A percentile compares a stretch with the other conserved stretches of the same genome.
These are phyloP conservation scores for Palythoa grandis DNA, from an alignment of 92 coral and sea anemone genomes.

Conservation along the genomic window DNA sequence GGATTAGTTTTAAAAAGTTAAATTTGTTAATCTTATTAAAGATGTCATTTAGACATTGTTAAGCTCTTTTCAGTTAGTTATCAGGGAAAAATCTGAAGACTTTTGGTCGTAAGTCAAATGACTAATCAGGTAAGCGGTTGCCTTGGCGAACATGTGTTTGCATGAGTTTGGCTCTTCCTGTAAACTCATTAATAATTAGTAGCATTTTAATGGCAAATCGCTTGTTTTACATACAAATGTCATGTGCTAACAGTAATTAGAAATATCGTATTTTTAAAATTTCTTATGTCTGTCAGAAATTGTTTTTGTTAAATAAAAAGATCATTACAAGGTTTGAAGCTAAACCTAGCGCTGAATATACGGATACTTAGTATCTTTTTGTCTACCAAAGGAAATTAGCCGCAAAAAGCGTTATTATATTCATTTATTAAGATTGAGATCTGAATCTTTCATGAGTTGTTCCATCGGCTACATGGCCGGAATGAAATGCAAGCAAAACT, in stretches of 20 bases:
- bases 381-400: neutral
- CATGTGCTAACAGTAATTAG: constrained; percentile 5
- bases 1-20: neutral
- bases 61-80: neutral
- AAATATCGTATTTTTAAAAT: constrained; percentile 1
- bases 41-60: neutral
- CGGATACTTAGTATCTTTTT: neutral
- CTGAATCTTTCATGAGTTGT: constrained; percentile 7
- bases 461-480: neutral
- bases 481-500: neutral
- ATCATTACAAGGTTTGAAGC: neutral
- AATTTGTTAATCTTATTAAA: neutral
- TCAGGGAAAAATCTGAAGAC: neutral
- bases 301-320: neutral
- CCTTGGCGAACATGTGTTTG: constrained; percentile 38
- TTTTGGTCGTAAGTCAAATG: constrained; percentile 37
- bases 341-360: neutral
- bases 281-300: neutral
- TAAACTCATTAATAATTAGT: constrained; percentile 35
- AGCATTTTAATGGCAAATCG: constrained; percentile 18
- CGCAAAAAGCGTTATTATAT: neutral
- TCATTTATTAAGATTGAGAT: neutral
- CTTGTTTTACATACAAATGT: constrained; percentile 34
- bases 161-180: constrained; percentile 4
- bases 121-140: constrained; percentile 35